Conservation (phyloP, 2,113 vertebrate genomes). For the Elaphurus davidianus region DNA sequence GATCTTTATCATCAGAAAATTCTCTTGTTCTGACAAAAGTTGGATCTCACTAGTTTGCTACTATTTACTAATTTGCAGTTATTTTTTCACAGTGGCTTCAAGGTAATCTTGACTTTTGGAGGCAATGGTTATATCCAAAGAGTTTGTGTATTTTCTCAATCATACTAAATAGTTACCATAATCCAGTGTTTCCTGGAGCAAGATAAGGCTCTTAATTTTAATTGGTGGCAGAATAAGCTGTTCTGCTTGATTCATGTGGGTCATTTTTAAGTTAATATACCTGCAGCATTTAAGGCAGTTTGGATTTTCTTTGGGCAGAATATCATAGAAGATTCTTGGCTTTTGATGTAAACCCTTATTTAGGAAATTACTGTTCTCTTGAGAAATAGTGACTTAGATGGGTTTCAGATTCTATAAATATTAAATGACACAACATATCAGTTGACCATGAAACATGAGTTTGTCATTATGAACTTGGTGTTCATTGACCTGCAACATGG, state of each 20-base stretch:
- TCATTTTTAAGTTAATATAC: not conserved
- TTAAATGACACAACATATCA: not conserved
- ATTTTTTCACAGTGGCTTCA: not conserved
- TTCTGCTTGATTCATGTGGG: not conserved
- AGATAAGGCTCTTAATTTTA: not conserved
- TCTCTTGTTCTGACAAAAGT: not conserved
- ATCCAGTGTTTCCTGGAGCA: not conserved
- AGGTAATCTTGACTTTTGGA: not conserved
- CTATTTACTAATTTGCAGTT: not conserved
- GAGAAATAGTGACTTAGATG: not conserved
- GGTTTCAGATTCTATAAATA: not conserved
- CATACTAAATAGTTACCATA: not conserved
- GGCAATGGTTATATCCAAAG: not conserved
- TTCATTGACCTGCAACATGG: not conserved
- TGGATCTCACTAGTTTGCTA: not conserved
- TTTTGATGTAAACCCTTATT: not conserved
- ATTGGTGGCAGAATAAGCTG: not conserved
- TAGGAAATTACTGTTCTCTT: not conserved
- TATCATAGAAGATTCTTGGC: not conserved
- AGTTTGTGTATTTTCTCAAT: not conserved
- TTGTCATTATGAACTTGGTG: not conserved
- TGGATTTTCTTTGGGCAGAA: not conserved
- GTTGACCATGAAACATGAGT: not conserved
- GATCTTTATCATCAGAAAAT: not conserved
- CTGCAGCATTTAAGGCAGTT: not conserved